Evolutionary conservation across 1,140 invertebrate genomes (phyloP), one percentile per base, ranked within the genome.

Genomic region (Drosophila jambulina): DNA sequence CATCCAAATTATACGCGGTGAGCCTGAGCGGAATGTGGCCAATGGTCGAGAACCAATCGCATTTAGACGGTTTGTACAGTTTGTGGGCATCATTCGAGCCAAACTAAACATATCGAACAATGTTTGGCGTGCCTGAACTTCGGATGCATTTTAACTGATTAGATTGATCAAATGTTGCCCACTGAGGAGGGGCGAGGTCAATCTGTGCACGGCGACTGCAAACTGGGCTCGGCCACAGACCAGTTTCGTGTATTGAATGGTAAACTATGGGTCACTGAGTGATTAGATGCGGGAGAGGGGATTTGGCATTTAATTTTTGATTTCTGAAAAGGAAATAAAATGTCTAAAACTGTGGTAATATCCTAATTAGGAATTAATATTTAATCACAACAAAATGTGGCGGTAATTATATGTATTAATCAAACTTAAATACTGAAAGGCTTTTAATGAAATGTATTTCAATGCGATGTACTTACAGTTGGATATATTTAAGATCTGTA

Each of bases 121-220:
- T 53, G 67, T 53, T 67, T 21, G 61, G 21, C 48, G 49, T 19
- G 32, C 13, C 29, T 29, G 23, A 36, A 36, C 29, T 68, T 36
- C 12, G 67, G 15, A 23, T 70, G 67, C 67, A 70, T 70, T 70
- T 54, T 51, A 70, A 67, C 67, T 70, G 67, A 70, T 70, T 70
- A 68, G 62, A 70, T 70, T 54, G 65, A 68, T 68, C 38, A 54
- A 56, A 68, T 70, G 23, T 49, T 58, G 17, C n/a, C 23, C n/a
- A n/a, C 13, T 17, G 17, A n/a, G 4, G 15, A 13, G 34, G 13
- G 13, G 9, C 25, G 49, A 27, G 61, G n/a, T 29, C 25, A 40
- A n/a, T n/a, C 29, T 25, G 23, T 2, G 4, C 29, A 25, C 23
- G n/a, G n/a, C 10, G 25, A 49, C 19, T 34, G 51, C 27, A 9